A percentile compares a stretch with the other conserved stretches of the same genome.
Evolutionary conservation across 2,797 vertebrate species (phyloP).

Genomic region (Melanotaenia parkinsoni): DNA sequence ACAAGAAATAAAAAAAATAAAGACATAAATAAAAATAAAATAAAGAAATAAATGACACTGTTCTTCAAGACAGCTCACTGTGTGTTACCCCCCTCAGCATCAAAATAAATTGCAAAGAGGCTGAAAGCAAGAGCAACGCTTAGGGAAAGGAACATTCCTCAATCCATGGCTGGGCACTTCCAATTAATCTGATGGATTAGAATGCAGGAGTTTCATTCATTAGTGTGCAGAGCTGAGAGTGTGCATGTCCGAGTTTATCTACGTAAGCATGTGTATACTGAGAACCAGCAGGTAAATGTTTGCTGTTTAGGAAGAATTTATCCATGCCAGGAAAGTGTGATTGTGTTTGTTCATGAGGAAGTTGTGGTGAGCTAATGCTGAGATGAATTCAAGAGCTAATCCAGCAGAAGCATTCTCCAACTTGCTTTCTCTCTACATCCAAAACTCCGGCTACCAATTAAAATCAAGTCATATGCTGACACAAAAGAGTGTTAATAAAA

Average conservation of each 20-base stretch:
- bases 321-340: constrained; percentile 20
- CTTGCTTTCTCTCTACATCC: constrained; percentile 9
- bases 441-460: constrained; percentile 3
- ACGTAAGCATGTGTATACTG: constrained; percentile 32
- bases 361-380: constrained; percentile 8
- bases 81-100: constrained; percentile 44
- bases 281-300: constrained; percentile 40
- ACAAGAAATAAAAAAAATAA: too few species aligned
- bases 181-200: constrained; percentile 85
- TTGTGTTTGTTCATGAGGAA: constrained; percentile 42
- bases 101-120: constrained; percentile 58
- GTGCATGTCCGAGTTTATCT: constrained; percentile 35
- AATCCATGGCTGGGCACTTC: constrained; percentile 69
- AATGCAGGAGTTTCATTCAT: constrained; percentile 70
- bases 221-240: constrained; percentile 54
- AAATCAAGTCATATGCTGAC: background rate
- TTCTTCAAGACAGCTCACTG: constrained; percentile 16
- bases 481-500: background rate
- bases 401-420: constrained; percentile 9
- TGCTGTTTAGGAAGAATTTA: constrained; percentile 41
- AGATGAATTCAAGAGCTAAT: constrained; percentile 30
- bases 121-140: constrained; percentile 42
- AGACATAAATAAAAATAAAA: too few species aligned
- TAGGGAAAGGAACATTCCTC: constrained; percentile 71
- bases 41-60: background rate